Percentiles rank a stretch among this genome's conserved stretches.
Conservation (phyloP, 64 coral and sea anemone genomes). For the Acropora tenuis region DNA sequence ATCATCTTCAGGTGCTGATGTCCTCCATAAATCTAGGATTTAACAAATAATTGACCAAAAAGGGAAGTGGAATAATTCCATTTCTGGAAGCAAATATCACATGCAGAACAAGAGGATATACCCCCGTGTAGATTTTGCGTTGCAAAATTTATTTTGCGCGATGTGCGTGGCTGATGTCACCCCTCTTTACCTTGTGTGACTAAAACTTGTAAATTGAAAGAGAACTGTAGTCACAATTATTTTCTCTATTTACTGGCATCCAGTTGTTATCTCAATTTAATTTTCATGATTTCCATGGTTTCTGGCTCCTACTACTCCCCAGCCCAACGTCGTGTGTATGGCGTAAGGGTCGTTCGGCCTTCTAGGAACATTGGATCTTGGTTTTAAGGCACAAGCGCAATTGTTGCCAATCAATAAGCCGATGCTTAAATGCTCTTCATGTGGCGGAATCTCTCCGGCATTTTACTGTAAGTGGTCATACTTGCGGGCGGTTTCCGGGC, state of each 20-base stretch:
- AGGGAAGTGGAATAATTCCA: too few species aligned
- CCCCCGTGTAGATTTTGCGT: too few species aligned
- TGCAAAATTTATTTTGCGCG: too few species aligned
- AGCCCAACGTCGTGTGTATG: conserved; percentile 46
- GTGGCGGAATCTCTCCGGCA: conserved; percentile 38
- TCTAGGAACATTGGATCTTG: conserved; percentile 50
- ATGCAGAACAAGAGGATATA: too few species aligned
- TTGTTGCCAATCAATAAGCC: conserved; percentile 72
- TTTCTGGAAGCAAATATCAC: too few species aligned
- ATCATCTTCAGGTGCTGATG: too few species aligned
- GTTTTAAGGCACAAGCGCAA: conserved; percentile 70
- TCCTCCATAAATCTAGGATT: too few species aligned
- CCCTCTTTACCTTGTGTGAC: too few species aligned
- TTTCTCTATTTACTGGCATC: neutral
- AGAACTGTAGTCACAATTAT: too few species aligned
- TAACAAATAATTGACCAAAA: too few species aligned
- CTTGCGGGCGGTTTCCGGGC: conserved; percentile 37
- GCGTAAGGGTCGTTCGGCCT: conserved; percentile 55
- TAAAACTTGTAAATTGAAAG: too few species aligned
- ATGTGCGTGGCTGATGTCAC: too few species aligned
- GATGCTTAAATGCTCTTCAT: conserved; percentile 31
- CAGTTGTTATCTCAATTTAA: neutral
- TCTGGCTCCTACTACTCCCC: conserved; percentile 47
- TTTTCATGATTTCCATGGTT: neutral
- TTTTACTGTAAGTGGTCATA: conserved; percentile 36